Conservation (phyloP, 1,140 invertebrate species). For the Drosophila takahashii region DNA sequence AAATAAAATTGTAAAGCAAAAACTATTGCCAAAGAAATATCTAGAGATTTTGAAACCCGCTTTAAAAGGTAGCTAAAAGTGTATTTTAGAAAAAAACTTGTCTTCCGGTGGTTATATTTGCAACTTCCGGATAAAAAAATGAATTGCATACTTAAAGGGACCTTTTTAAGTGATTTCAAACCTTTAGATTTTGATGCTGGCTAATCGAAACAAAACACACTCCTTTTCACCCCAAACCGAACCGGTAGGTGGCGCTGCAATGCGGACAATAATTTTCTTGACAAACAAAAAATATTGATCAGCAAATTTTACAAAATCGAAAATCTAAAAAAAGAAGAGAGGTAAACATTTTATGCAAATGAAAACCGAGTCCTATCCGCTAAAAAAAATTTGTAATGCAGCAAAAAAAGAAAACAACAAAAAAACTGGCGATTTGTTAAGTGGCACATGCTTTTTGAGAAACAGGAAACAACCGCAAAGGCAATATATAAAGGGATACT, state of each 20-base stretch:
- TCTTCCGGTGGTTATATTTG: not conserved
- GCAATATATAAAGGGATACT: not conserved
- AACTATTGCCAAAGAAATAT: not conserved
- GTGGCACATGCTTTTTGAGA: not conserved
- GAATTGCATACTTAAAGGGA: not conserved
- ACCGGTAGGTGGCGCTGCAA: slow-evolving; percentile 8
- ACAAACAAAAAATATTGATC: slow-evolving; percentile 17
- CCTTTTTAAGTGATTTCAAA: not conserved
- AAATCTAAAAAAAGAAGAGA: slow-evolving; percentile 3
- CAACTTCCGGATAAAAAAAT: not conserved
- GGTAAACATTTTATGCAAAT: not conserved
- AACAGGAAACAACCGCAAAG: not conserved
- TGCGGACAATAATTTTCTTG: slow-evolving; percentile 61
- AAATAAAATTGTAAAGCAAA: not conserved
- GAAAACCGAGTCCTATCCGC: not conserved
- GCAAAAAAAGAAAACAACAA: slow-evolving; percentile 1
- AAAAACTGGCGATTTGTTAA: not conserved
- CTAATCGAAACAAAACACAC: not conserved
- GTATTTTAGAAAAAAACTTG: not conserved
- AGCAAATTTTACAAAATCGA: slow-evolving; percentile 17
- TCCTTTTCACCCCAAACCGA: not conserved
- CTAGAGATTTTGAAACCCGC: not conserved
- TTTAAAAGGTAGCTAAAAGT: not conserved
- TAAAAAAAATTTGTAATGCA: slow-evolving; percentile 1
- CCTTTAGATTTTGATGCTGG: not conserved